phyloP scores from a whole-genome alignment of 2,888 invertebrate species.

The Epinotia nisella region DNA sequence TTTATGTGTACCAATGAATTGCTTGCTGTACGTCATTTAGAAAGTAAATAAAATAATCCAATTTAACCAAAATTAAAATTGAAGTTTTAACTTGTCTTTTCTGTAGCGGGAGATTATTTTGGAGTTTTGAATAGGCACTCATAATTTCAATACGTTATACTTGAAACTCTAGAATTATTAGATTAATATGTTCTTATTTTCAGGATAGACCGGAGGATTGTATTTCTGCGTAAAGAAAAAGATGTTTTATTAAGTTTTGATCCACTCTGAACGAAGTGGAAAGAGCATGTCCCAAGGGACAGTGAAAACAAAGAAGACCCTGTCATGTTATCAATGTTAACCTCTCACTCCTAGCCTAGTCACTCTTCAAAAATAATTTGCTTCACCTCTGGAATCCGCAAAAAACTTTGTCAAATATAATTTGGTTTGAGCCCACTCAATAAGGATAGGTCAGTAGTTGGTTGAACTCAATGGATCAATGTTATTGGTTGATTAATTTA shows the following conservation, averaged over 20 bases:
- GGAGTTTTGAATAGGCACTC: too few species aligned
- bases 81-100: too few species aligned
- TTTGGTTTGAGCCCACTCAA: constrained; percentile 1
- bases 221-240: background rate
- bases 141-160: too few species aligned
- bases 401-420: constrained; percentile 9
- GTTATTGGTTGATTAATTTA: constrained; percentile 4
- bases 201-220: too few species aligned
- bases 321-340: constrained; percentile 14
- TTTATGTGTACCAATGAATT: too few species aligned
- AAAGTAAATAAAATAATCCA: too few species aligned
- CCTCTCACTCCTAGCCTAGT: constrained; percentile 14
- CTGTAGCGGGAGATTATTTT: too few species aligned
- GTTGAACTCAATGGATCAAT: constrained; percentile 11
- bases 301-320: constrained; percentile 27
- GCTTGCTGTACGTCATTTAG: too few species aligned
- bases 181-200: too few species aligned
- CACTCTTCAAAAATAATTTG: constrained; percentile 31
- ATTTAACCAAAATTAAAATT: too few species aligned
- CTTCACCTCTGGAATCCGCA: constrained; percentile 2
- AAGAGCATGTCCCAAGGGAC: constrained; percentile 20
- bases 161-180: too few species aligned
- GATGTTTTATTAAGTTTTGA: constrained; percentile 27
- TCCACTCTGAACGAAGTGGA: constrained; percentile 5
- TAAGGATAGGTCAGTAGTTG: constrained; percentile 8